Evolutionary conservation across 1,140 invertebrate genomes (phyloP), one percentile per base, ranked within the genome.

Genomic region (Drosophila sp.): DNA sequence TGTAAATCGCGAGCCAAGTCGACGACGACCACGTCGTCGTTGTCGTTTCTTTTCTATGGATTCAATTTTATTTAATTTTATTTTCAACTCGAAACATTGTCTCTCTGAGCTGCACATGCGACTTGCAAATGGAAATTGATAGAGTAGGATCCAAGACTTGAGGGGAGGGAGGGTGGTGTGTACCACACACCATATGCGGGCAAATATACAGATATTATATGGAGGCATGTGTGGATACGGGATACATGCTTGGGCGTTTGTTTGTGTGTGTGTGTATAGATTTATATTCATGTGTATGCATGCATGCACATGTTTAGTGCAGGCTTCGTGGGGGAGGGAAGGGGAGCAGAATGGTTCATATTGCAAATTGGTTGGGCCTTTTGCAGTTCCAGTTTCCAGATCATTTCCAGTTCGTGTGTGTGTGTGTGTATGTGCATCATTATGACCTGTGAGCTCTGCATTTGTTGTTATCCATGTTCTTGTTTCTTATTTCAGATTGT

Each of bases 1-100:
- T 79, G 72, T 67, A 66, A 58, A 58, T 35, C 56, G 56, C 56
- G 32, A 35, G 56, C 56, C 30, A 58, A 58, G 56, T 58, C 66
- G 47, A 61, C 66, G 66, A 44, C 57, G 47, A 61, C 66, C 64
- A 44, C 57, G 73, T 60, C 47, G 23, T 11, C 50, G 33, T 62
- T 70, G 70, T 75, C 80, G 47, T 38, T 73, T 80, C 76, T 83
- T 87, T 75, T 76, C 80, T 86, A 86, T 87, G 82, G 79, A 63
- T 86, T 87, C 83, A 81, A 87, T 82, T 87, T 86, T 86, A 73
- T 79, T 82, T 87, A 86, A 79, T 86, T 86, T 87, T 87, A 78
- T 86, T 86, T 86, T 76, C 79, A 79, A 86, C 83, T 86, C 66
- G 79, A 82, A 85, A 85, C 82, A 85, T 87, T 87, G 85, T 77